Base-by-base conservation (phyloP, 2,113 vertebrate genomes). In the Brienomyrus longianalis region DNA sequence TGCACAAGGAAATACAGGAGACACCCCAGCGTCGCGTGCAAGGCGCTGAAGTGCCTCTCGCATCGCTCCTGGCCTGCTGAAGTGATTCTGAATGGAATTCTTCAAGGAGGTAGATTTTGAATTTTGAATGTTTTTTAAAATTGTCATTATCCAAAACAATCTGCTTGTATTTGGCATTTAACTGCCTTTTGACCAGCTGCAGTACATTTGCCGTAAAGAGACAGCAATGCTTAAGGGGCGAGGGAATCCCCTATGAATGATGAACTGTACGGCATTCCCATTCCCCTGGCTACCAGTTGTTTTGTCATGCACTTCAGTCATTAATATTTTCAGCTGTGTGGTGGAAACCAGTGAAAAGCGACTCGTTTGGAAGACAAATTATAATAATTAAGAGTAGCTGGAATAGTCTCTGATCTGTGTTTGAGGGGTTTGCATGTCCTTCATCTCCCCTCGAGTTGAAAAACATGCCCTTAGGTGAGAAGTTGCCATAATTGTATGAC, bases 1-100 rank as follows among this genome's bases (percentile, higher is more conserved):
- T 90, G 88, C 48, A 89, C 86, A 91, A 92, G 92, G 91, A 93
- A 94, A 90, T 84, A 88, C 48, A 74, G 90, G 88, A 91, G 88
- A 92, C 86, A 54, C 13, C 35, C 88, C 91, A 86, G 91, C 89
- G 92, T 94, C 91, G 92, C 92, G 84, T 62, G 39, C 10, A 90
- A 85, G 90, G 77, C 51, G 89, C 77, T 27, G n/a, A 59, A 74
- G 89, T 92, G 56, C 23, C 56, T n/a, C 23, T 62, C 54, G 27
- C 23, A 51, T 45, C n/a, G 9, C 43, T 50, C n/a, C 23, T 27
- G 2, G 56, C 8, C 39, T 23, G 59, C 10, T 66, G 87, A 23
- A 47, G 56, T 27, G 3, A 88, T 47, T 70, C 13, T 88, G 39
- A 88, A 88, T 48, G 31, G 9, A 83, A 83, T 83, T 45, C 80